Base-by-base conservation (phyloP, 2,888 invertebrate genomes). In the Agonopterix arenella region DNA sequence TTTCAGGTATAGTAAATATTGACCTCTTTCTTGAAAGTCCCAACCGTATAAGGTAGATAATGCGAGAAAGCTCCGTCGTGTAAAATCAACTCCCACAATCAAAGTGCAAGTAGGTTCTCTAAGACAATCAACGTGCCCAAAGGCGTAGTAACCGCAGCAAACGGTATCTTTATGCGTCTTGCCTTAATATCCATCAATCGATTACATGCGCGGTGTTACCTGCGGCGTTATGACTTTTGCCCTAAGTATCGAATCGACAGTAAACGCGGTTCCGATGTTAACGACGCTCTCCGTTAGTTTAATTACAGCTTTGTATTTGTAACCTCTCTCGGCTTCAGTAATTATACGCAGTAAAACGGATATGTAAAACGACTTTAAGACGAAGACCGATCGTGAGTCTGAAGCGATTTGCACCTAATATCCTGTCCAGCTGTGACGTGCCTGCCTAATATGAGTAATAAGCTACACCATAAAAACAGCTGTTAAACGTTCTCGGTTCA, bases 321-420 rank as follows among this genome's bases (percentile, higher is more conserved):
- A 40, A 78, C 73, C 66, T 66, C 69, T 64, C 71, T 64, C 66
- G 69, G 66, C 70, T 80, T 73, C 63, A 76, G 73, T 77, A 81
- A 84, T 83, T 82, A 80, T 74, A 73, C 74, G 74, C 76, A 76
- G 73, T 81, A 76, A 81, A 82, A 78, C 78, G 78, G 78, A 84
- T 82, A 78, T 80, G 77, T 78, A 75, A 80, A 81, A 80, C 70
- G 69, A 68, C 77, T 78, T 73, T 70, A 68, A 70, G 70, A 77
- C 76, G 75, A 75, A 77, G 75, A 75, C 75, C 74, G 28, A 28
- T 28, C 28, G 28, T 28, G 28, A 28, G 64, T 64, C 61, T 69
- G 61, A 64, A 64, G 62, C 72, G 68, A 78, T 78, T 82, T 79
- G 78, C 76, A 70, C 75, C 74, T 75, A 80, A 83, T 83, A 78